Evolutionary conservation across 2,113 vertebrate genomes (phyloP).

Genomic region (western clawed frog (Xenopus tropicalis)): UCB_Xtro_10.0 CM004446.2:55183501-55184000

Average conservation of each 20-base stretch:
- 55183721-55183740: slow-evolving; percentile 42
- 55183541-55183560: slow-evolving; percentile 11
- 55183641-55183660: slow-evolving; percentile 23
- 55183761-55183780: slow-evolving; percentile 39
- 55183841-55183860: slow-evolving; percentile 38
- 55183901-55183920: slow-evolving; percentile 44
- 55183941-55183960: slow-evolving; percentile 42
- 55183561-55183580: slow-evolving; percentile 1
- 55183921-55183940: slow-evolving; percentile 46
- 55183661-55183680: slow-evolving; percentile 29
- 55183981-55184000: slow-evolving; percentile 44
- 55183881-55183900: slow-evolving; percentile 37
- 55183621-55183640: neutral
- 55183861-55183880: slow-evolving; percentile 31
- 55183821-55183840: slow-evolving; percentile 38
- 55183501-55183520: neutral
- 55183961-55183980: slow-evolving; percentile 38
- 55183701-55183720: slow-evolving; percentile 36
- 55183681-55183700: slow-evolving; percentile 18
- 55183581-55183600: slow-evolving; percentile 9
- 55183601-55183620: slow-evolving; percentile 33
- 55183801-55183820: slow-evolving; percentile 27
- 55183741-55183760: slow-evolving; percentile 27
- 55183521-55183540: neutral
- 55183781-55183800: slow-evolving; percentile 44